Base-by-base conservation (phyloP, 2,888 invertebrate species). In the Eretmocerus hayati region DNA sequence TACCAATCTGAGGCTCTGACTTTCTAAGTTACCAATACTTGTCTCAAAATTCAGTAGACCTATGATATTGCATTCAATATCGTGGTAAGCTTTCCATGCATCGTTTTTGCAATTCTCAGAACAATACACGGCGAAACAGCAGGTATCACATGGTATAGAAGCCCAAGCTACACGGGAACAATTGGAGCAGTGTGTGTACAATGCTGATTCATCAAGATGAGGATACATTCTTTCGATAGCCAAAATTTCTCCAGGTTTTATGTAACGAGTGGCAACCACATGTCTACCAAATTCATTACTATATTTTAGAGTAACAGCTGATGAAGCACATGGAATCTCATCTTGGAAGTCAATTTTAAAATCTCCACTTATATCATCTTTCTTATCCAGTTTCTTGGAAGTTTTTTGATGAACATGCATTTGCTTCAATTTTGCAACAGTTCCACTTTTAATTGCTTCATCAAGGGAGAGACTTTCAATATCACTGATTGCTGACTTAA, bases 151-250 rank as follows among this genome's bases (percentile, higher is more conserved):
- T 2, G 86, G 84, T 40, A 81, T 69, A 42, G 82, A 74, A 52
- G 79, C 77, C 60, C 77, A 72, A 56, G 73, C 74, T 48, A 79
- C 71, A 32, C 76, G 75, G 45, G 84, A 72, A 63, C 90, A 90
- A 55, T 82, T 73, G 58, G 80, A 81, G 62, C 90, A 90, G 63
- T 81, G 79, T 19, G 76, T 78, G 30, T 75, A 66, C 44, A 71
- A 69, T 57, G 77, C 76, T 9, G 76, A 66, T 33, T 77, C 75
- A 19, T 79, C 62, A 16, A 87, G 64, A 1, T 83, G 71, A 2
- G 78, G 74, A 65, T 83, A 92, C 0, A 91, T 86, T 47, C 83
- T 76, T 69, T 94, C 94, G 38, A 84, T 74, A 2, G 81, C 83
- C 30, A 94, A 66, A 6, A 90, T 72, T 65, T 91, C 89, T 39